Percentiles rank a stretch among this genome's conserved stretches.
phyloP scores from a whole-genome alignment of 35 echinoderm and acorn worm species.

The Heliocidaris erythrogramma region DNA sequence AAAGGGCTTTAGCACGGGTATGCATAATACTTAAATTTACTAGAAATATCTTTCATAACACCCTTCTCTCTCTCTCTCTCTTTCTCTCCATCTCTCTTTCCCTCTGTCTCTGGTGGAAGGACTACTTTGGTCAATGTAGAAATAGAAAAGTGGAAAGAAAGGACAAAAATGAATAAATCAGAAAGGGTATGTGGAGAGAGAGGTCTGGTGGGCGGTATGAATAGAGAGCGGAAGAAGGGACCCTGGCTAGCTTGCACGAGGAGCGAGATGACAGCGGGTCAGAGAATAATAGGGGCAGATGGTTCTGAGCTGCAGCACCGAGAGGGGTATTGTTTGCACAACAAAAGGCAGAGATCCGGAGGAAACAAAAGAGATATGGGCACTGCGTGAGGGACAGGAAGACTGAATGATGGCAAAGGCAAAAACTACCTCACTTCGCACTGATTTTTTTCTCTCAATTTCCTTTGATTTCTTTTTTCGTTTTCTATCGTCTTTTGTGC shows the following conservation, averaged over 20 bases:
- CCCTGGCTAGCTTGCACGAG: neutral
- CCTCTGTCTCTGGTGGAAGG: neutral
- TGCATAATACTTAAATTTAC: too few relatives aligned
- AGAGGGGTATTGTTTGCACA: conserved; percentile 19
- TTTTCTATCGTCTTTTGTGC: neutral
- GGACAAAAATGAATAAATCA: conserved; percentile 7
- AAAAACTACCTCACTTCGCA: neutral
- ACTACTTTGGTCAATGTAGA: neutral
- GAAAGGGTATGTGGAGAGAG: neutral
- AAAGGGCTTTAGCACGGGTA: too few relatives aligned
- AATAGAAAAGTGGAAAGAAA: neutral
- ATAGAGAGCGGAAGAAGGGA: neutral
- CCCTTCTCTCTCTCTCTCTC: conserved; percentile 22
- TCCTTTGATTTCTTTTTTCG: neutral
- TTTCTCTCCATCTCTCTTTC: neutral
- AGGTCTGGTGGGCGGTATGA: neutral
- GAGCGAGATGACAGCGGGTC: neutral
- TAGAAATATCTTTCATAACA: too few relatives aligned
- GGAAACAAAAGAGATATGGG: conserved; percentile 37
- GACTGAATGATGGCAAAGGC: neutral
- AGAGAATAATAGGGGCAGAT: conserved; percentile 35
- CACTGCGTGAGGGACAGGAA: neutral
- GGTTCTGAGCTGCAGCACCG: neutral
- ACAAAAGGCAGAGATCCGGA: conserved; percentile 29
- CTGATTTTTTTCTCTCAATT: neutral